Evolutionary conservation across 2,797 vertebrate genomes (phyloP), one percentile per base, ranked within the genome.

Genomic region (Syngnathus acus): DNA sequence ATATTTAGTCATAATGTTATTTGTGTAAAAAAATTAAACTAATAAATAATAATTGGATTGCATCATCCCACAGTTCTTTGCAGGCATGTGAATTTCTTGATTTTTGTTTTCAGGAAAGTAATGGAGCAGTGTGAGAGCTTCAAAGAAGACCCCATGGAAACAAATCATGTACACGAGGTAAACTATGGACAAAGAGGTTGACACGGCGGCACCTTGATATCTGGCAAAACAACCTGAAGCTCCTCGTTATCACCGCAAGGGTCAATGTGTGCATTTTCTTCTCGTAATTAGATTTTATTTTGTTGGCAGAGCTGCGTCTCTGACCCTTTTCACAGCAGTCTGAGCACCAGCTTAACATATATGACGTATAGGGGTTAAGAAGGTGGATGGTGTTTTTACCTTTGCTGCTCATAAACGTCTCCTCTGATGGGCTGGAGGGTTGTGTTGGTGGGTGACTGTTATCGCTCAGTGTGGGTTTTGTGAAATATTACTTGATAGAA

Each of bases 131-230:
- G 97, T 89, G 92, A 93, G 84, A 95, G 86, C 90, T 99, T 95
- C 89, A 96, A 94, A 87, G 95, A 98, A 70, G 94, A 96, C 86
- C 94, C 94, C 74, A 98, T 98, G 96, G 96, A 99, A 83, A 95
- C 93, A 1, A 94, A 94, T 77, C 69, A 74, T 0, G 88, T 79
- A 38, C 87, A 79, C 67, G 85, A 95, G 92, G 93, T 94, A 89
- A 94, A 95, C 87, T 79, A 70, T 14, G 82, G 79, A 72, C 83
- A 86, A 43, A 77, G 84, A 78, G 83, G 86, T 65, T 87, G 84
- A 87, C 53, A 1, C 26, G 48, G 32, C 64, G 38, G 64, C 67
- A 65, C 62, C 10, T 7, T 23, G 6, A 47, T 62, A 71, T 62
- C 67, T 62, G 40, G 57, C 53, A 67, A 74, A 81, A 75, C 78